Percentiles rank a stretch among this genome's conserved stretches.
Evolutionary conservation across 1,140 invertebrate genomes (phyloP).

Genomic region (Globodera rostochiensis): DNA sequence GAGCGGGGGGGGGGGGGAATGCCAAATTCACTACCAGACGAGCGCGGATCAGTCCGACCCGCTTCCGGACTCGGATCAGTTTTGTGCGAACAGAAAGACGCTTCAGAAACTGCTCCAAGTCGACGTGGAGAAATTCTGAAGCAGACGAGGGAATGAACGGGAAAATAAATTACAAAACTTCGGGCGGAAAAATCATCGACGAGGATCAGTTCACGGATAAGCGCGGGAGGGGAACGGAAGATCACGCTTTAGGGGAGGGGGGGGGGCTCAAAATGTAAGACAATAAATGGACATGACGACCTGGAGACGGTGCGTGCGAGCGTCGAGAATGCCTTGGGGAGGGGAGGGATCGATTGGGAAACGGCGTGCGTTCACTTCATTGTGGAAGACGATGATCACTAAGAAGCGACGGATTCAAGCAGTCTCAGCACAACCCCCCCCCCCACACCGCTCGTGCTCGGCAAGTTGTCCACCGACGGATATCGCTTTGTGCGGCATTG

Average conservation of each 20-base stretch:
- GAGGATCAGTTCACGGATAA: slow-evolving; percentile 84
- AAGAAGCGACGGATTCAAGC: not conserved
- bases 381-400: slow-evolving; percentile 87
- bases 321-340: slow-evolving; percentile 78
- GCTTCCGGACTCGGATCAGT: slow-evolving; percentile 72
- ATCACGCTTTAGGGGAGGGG: slow-evolving; percentile 72
- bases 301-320: slow-evolving; percentile 79
- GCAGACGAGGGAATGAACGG: not conserved
- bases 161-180: slow-evolving; percentile 66
- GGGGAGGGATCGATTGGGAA: not conserved
- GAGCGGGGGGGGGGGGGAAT: not conserved
- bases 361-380: slow-evolving; percentile 70
- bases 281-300: not conserved
- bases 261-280: not conserved
- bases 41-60: slow-evolving; percentile 83
- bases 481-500: slow-evolving; percentile 54
- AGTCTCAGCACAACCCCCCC: no score
- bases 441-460: slow-evolving; percentile 71
- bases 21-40: slow-evolving; percentile 69
- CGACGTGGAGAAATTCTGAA: slow-evolving; percentile 74
- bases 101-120: slow-evolving; percentile 78
- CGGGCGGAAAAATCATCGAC: slow-evolving; percentile 87
- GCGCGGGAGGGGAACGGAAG: slow-evolving; percentile 76
- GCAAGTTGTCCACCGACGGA: slow-evolving; percentile 68
- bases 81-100: slow-evolving; percentile 73